Evolutionary conservation across 2,113 vertebrate genomes (phyloP).

Genomic region (Plecturocebus donacophilus): DNA sequence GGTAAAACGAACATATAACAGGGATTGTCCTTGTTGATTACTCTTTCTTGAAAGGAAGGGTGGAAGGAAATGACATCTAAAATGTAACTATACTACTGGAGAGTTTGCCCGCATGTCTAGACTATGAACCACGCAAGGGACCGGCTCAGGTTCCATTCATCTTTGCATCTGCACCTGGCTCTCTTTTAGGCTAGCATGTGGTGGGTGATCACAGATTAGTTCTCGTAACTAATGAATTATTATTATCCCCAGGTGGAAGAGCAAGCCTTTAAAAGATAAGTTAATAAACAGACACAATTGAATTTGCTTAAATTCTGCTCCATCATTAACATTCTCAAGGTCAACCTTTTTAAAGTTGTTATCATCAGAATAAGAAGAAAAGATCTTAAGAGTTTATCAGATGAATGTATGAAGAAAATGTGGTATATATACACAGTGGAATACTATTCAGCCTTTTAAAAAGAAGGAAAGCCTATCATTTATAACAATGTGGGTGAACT

Average conservation of each 20-base stretch:
- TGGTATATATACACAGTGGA: background rate
- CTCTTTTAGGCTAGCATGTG: background rate
- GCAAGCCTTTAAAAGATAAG: background rate
- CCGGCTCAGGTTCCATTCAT: background rate
- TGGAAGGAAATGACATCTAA: background rate
- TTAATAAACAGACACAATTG: background rate
- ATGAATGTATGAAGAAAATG: background rate
- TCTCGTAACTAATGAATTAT: background rate
- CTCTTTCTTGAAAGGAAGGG: background rate
- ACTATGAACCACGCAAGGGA: background rate
- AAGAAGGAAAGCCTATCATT: background rate
- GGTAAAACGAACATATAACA: background rate
- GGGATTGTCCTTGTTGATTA: background rate
- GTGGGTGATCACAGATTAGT: background rate
- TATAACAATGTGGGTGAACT: background rate
- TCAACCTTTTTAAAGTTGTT: conserved; percentile 28
- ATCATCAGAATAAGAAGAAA: background rate
- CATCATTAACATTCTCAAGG: background rate
- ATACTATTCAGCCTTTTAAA: background rate
- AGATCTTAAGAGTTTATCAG: conserved; percentile 22
- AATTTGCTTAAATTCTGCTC: conserved; percentile 1
- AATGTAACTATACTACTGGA: background rate
- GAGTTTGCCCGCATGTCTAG: background rate
- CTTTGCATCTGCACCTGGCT: background rate
- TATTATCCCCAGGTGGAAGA: background rate